Base-by-base conservation (phyloP, 2,888 invertebrate species). In the Dermolepida albohirtum region DNA sequence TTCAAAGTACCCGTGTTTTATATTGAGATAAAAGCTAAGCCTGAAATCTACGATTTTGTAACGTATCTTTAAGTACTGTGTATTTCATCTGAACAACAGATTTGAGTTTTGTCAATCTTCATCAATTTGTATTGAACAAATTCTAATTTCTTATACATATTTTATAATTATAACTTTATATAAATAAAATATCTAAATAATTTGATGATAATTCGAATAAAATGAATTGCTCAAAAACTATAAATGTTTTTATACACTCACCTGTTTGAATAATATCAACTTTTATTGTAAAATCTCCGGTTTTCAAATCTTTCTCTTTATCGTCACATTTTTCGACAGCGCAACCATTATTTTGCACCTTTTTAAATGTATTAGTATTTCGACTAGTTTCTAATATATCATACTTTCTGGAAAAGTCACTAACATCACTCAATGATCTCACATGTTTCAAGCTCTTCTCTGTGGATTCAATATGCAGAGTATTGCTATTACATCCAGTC, bases 211-310 rank as follows among this genome's bases (percentile, higher is more conserved):
- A 22, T 22, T n/a, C n/a, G n/a, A n/a, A n/a, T n/a, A n/a, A n/a
- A n/a, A n/a, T n/a, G n/a, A 22, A 22, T 22, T 22, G 4, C 4
- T 22, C 22, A 22, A 22, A 22, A 22, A 22, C 22, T 22, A 22
- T 22, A 22, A 22, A 22, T 22, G n/a, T n/a, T 29, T 39, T 74
- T 22, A 17, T 76, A 69, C 76, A 69, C 74, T 74, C 74, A 88
- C 89, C 89, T 72, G 89, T 89, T 84, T 90, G 89, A 75, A 89
- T 89, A 67, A 90, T 89, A 79, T 87, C 88, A 11, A 90, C 88
- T 0, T 83, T 78, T 50, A 89, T 76, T 6, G 74, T 76, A 75
- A 78, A 84, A 41, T 83, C 79, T 1, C 82, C 81, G 39, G 73
- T 78, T 72, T 77, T 80, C 49, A 82, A 73, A 64, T 73, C 74